A percentile compares a stretch with the other conserved stretches of the same genome.
Evolutionary conservation across 2,888 invertebrate species (phyloP).

Genomic region (Cacoxenus indagator): DNA sequence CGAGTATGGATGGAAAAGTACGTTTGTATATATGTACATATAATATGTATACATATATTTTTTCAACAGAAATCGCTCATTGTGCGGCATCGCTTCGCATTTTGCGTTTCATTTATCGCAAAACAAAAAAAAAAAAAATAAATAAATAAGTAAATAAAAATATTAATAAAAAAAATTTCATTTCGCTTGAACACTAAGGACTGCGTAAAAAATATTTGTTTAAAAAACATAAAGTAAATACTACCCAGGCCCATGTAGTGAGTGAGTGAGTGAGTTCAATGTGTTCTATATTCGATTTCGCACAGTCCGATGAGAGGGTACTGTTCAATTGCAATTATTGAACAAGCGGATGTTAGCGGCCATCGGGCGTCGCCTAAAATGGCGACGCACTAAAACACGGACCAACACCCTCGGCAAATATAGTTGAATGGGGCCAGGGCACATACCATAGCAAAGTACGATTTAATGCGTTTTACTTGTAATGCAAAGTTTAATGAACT

Average conservation of each 20-base stretch:
- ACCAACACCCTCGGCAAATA: constrained; percentile 39
- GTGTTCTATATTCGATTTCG: neutral
- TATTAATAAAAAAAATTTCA: neutral
- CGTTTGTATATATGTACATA: neutral
- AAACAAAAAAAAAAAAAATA: constrained; percentile 3
- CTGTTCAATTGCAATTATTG: constrained; percentile 1
- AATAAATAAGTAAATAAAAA: neutral
- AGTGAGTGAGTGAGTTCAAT: constrained; percentile 1
- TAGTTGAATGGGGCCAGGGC: constrained; percentile 8
- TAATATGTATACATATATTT: neutral
- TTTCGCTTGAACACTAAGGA: neutral
- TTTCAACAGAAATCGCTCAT: constrained; percentile 8
- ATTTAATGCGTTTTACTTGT: constrained; percentile 17
- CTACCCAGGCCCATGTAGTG: neutral
- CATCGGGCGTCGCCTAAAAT: too few relatives aligned
- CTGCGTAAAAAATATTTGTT: neutral
- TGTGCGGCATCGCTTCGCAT: neutral
- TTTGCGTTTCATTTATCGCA: constrained; percentile 6
- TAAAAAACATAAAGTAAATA: constrained; percentile 8
- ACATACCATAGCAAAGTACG: neutral
- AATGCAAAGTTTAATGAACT: constrained; percentile 14
- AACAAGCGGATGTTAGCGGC: too few relatives aligned
- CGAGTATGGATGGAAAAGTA: too few relatives aligned
- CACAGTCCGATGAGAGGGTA: neutral
- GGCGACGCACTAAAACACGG: constrained; percentile 7